These are phyloP conservation scores for Phenganax subtilis DNA, from an alignment of 92 coral and sea anemone species.

Conservation along the genomic window DNA sequence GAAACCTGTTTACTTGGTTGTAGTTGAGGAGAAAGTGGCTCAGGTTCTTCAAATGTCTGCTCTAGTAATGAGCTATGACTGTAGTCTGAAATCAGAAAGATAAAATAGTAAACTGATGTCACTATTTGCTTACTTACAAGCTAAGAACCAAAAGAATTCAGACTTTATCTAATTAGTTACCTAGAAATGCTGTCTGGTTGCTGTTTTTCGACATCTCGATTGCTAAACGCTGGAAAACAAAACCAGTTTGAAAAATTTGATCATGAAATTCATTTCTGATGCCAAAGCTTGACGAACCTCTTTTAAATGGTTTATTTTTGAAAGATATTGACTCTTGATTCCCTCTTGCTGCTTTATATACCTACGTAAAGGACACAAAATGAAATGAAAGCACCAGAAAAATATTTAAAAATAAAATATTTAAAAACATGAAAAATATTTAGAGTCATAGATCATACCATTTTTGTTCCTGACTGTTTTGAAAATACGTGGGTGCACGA, in stretches of 20 bases:
- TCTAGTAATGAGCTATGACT: constrained; percentile 86
- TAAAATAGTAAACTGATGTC: constrained; percentile 45
- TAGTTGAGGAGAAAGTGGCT: constrained; percentile 42
- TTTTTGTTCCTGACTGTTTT: constrained; percentile 96
- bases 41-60: constrained; percentile 79
- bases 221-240: constrained; percentile 74
- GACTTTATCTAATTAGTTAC: not conserved
- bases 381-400: not conserved
- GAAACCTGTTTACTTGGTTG: constrained; percentile 43
- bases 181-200: constrained; percentile 48
- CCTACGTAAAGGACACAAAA: constrained; percentile 67
- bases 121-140: no score
- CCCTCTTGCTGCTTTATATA: constrained; percentile 82
- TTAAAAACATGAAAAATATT: not conserved
- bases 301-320: constrained; percentile 86
- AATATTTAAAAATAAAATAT: no score
- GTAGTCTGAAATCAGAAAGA: constrained; percentile 59
- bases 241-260: not conserved
- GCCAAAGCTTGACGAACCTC: constrained; percentile 51
- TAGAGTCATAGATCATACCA: constrained; percentile 54
- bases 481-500: constrained; percentile 97
- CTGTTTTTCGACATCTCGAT: constrained; percentile 85
- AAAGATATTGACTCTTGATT: constrained; percentile 76
- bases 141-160: not conserved
- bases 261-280: not conserved